Base-by-base conservation (phyloP, 2,888 invertebrate genomes). In the Phorcus lineatus region DNA sequence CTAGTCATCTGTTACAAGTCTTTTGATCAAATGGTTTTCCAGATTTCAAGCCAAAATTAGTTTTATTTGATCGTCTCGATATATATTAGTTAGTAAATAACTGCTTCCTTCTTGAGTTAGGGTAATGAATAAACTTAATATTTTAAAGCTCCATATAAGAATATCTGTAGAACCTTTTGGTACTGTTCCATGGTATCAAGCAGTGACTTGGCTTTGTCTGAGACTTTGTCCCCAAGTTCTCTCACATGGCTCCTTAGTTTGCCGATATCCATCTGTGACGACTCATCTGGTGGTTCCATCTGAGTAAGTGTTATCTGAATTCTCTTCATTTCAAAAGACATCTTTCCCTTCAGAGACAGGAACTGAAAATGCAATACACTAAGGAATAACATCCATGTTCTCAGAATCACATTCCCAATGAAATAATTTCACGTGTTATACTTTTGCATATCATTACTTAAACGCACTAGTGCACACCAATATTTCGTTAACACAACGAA, bases 111-210 rank as follows among this genome's bases (percentile, higher is more conserved):
- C 7, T 2, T 36, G 36, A 36, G 7, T 36, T 4, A 4, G 36
- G 36, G 7, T 4, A 2, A 36, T 36, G 7, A 36, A 7, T 2
- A 36, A 36, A 36, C n/a, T 36, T 36, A 36, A 36, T 36, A 36
- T 36, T 36, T 36, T 36, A 16, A 74, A 70, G 3, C 13, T 31
- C 31, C 36, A 11, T 1, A 13, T 74, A 74, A n/a, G 74, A 17
- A 28, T 11, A 40, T 13, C 17, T n/a, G 40, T 40, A 47, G 6
- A 19, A 75, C 52, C 47, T 54, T 52, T 74, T 86, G 86, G 77
- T 80, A 86, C 53, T 85, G 83, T 70, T 86, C 86, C 62, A 86
- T 83, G 9, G 85, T 80, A 31, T 84, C 70, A 4, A 86, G 54
- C 0, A 86, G 79, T 22, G 81, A 81, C 62, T 79, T 79, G 9